Evolutionary conservation across 2,888 invertebrate genomes (phyloP).

Genomic region (Gnatocerus cornutus): DNA sequence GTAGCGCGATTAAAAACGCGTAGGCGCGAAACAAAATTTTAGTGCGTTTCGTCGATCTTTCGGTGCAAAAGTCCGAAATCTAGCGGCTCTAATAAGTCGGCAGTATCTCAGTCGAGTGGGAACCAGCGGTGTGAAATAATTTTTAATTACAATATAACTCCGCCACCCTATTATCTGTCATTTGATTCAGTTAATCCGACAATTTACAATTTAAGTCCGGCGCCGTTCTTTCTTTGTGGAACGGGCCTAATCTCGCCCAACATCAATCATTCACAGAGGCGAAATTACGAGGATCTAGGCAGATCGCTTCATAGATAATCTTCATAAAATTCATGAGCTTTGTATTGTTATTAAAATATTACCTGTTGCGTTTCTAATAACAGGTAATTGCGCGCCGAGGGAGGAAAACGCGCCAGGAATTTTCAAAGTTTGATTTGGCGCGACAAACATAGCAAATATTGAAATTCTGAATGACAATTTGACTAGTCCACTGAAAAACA

Average conservation of each 20-base stretch:
- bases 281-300: constrained; percentile 56
- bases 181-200: constrained; percentile 55
- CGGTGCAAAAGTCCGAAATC: no score
- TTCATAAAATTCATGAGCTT: constrained; percentile 62
- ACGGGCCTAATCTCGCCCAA: constrained; percentile 49
- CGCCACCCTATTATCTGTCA: constrained; percentile 41
- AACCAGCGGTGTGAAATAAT: constrained; percentile 39
- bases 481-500: no score
- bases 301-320: constrained; percentile 59
- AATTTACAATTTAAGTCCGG: constrained; percentile 51
- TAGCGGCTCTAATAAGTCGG: constrained; percentile 35
- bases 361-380: constrained; percentile 66
- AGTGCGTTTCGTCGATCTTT: no score
- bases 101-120: not conserved
- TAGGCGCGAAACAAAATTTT: not conserved
- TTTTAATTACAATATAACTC: constrained; percentile 45
- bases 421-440: no score
- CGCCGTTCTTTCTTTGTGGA: constrained; percentile 53
- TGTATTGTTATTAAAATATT: constrained; percentile 64
- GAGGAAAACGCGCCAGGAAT: not conserved
- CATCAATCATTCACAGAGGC: constrained; percentile 52
- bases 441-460: no score
- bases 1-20: constrained; percentile 7
- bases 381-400: constrained; percentile 60
- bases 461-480: no score